Evolutionary conservation across 2,888 invertebrate genomes (phyloP), one percentile per base, ranked within the genome.

Genomic region (Leptinotarsa peninsularis): DNA sequence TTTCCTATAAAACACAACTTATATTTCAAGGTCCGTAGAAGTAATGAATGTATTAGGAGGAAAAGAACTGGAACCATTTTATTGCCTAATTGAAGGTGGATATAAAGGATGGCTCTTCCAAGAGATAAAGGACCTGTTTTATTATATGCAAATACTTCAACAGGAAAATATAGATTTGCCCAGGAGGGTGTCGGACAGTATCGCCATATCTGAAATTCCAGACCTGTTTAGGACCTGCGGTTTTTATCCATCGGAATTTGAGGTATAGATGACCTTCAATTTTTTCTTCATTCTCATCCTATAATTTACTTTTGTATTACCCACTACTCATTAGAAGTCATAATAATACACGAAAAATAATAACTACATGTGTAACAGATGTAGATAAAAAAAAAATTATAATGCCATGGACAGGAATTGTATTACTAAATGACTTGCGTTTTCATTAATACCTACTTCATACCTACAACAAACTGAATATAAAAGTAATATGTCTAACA

Each of bases 211-310:
- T 27, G 93, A 94, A 82, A 88, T 95, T 66, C 93, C 94, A 0
- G 94, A 93, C 86, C 88, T 94, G 21, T 92, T 95, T 91, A 89
- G 94, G 76, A 93, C 94, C 2, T 89, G 94, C 82, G 95, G 95
- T 17, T 95, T 90, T 87, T 95, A 93, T 84, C 94, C 94, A 0
- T 91, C 93, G 0, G 93, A 94, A 83, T 92, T 92, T 86, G 94
- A 94, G 90, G 94, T 94, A 82, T 75, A 71, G 72, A 17, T 23
- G 43, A 43, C 43, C 3, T 43, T 43, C 10, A 33, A 33, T 33
- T 33, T 33, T 33, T 33, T 33, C 33, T 33, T 33, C 7, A 33
- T 7, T 33, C 7, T 33, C 33, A 33, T 33, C 10, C 33, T 7
- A 7, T 33, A 33, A 33, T 33, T 7, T 33, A 10, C 33, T 33